Percentiles rank a stretch among this genome's conserved stretches.
These are phyloP conservation scores for Syrrhaptes paradoxus DNA, from an alignment of 2,113 vertebrate genomes.

Conservation along the genomic window DNA sequence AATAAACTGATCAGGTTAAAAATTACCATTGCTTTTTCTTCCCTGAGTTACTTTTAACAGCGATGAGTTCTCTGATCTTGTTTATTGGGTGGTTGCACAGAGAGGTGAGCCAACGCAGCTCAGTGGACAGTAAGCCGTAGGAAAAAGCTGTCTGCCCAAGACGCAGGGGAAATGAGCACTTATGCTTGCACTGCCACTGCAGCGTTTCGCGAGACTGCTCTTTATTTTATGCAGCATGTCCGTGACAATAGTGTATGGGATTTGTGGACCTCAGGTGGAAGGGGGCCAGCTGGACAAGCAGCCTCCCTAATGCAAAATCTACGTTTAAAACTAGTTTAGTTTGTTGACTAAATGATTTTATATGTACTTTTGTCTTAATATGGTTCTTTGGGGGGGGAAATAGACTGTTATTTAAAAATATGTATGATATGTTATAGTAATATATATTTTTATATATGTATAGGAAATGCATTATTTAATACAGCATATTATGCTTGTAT, in stretches of 20 bases:
- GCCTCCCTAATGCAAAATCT: background rate
- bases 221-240: background rate
- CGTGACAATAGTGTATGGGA: too few relatives aligned
- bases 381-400: constrained; percentile 66
- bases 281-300: background rate
- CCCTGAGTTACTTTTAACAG: background rate
- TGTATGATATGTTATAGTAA: constrained; percentile 75
- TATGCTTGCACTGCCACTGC: background rate
- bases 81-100: background rate
- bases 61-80: background rate
- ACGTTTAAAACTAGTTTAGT: background rate
- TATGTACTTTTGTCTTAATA: constrained; percentile 70
- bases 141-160: background rate
- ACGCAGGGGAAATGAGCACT: background rate
- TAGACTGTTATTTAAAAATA: constrained; percentile 65
- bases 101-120: background rate
- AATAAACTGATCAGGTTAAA: background rate
- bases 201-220: background rate
- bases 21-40: background rate
- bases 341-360: constrained; percentile 53
- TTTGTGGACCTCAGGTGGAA: background rate
- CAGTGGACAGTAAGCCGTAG: background rate
- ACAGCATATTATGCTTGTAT: constrained; percentile 68
- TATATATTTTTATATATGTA: constrained; percentile 79
- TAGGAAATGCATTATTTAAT: constrained; percentile 74